phyloP scores from a whole-genome alignment of 2,797 vertebrate genomes.

The Poeciliopsis infans region DNA sequence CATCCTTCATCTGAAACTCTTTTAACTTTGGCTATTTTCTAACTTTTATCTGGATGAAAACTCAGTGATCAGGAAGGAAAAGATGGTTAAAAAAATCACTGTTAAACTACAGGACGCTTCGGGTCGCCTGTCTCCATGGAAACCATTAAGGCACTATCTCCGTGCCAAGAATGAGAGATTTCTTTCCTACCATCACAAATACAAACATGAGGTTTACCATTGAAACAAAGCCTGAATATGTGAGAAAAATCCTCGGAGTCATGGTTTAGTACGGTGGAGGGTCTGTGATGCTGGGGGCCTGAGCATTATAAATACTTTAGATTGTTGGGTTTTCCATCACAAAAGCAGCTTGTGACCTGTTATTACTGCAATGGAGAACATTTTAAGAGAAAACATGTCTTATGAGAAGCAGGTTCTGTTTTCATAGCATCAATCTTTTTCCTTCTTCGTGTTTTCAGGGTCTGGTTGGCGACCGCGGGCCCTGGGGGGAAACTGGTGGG shows the following conservation, averaged over 20 bases:
- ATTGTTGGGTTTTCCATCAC: not conserved
- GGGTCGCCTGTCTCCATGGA: not conserved
- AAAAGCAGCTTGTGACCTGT: too few species aligned
- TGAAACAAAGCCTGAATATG: not conserved
- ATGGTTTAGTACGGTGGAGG: not conserved
- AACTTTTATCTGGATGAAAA: not conserved
- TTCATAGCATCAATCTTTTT: not conserved
- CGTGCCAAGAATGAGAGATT: not conserved
- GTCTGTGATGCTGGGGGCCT: not conserved
- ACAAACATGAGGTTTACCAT: not conserved
- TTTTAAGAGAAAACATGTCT: not conserved
- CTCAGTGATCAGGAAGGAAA: not conserved
- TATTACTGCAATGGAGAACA: not conserved
- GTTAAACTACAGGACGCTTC: not conserved
- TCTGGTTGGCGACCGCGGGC: constrained; percentile 79
- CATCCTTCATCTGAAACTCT: not conserved
- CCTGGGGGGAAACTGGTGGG: constrained; percentile 80
- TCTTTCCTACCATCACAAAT: not conserved
- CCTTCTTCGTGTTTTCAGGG: constrained; percentile 75
- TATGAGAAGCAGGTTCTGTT: not conserved
- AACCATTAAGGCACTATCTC: not conserved
- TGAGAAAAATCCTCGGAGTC: not conserved
- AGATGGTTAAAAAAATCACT: not conserved
- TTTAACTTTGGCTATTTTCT: not conserved
- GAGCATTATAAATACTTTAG: not conserved